A percentile compares a stretch with the other conserved stretches of the same genome.
Conservation (phyloP, 2,113 vertebrate genomes). For the Protobothrops flavoviridis region DNA sequence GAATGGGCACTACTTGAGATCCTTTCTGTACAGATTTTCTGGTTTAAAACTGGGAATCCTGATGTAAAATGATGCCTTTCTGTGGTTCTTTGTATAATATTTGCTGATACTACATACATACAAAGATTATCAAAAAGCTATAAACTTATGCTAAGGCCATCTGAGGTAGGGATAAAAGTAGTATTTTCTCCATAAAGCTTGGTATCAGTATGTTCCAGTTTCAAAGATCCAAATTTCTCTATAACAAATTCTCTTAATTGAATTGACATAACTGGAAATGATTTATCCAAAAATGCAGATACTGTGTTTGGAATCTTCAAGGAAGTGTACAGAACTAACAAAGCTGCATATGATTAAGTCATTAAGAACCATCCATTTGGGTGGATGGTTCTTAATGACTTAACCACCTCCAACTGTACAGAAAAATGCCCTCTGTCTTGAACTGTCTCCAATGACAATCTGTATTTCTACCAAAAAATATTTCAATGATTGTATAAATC, state of each 20-base stretch:
- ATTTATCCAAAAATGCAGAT: not conserved
- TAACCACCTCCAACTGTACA: not conserved
- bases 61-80: not conserved
- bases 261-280: not conserved
- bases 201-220: not conserved
- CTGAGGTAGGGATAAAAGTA: not conserved
- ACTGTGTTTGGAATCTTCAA: not conserved
- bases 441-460: not conserved
- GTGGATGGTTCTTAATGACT: too few relatives aligned
- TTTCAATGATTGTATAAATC: not conserved
- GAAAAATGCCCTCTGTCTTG: not conserved
- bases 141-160: not conserved
- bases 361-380: not conserved
- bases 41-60: conserved; percentile 15
- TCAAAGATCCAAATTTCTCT: not conserved
- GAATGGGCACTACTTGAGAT: not conserved
- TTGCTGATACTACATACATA: not conserved
- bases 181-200: not conserved
- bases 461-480: not conserved
- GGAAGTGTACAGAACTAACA: not conserved
- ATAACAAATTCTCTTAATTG: not conserved
- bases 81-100: not conserved
- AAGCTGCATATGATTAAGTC: not conserved
- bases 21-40: conserved; percentile 7
- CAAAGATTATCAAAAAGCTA: not conserved